Percentiles rank a stretch among this genome's conserved stretches.
phyloP scores from a whole-genome alignment of 1,140 invertebrate genomes.

The Drosophila melanogaster region DNA sequence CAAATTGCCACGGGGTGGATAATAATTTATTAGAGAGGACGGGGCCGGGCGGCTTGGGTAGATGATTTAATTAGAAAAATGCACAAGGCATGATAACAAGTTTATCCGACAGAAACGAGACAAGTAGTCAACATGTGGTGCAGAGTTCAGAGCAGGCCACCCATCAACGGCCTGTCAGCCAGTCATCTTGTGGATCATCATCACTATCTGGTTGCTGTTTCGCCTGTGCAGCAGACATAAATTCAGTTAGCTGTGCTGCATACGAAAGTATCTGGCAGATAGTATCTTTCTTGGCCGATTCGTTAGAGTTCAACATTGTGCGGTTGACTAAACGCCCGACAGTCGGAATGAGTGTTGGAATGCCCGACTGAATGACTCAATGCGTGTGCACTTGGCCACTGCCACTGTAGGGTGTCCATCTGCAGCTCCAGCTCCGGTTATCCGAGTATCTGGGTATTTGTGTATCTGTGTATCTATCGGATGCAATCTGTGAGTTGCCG shows the following conservation, averaged over 20 bases:
- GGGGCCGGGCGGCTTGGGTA: slow-evolving; percentile 12
- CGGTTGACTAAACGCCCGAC: slow-evolving; percentile 67
- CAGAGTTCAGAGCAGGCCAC: slow-evolving; percentile 66
- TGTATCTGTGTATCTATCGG: slow-evolving; percentile 21
- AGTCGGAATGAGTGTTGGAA: slow-evolving; percentile 30
- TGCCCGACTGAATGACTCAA: slow-evolving; percentile 8
- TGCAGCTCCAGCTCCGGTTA: not conserved
- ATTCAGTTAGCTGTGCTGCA: slow-evolving; percentile 77
- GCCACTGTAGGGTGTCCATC: slow-evolving; percentile 31
- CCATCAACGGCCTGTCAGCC: slow-evolving; percentile 57
- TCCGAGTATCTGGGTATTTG: not conserved
- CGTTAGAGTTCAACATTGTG: slow-evolving; percentile 69
- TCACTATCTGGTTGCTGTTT: slow-evolving; percentile 28
- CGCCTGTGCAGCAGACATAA: slow-evolving; percentile 65
- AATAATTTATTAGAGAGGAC: slow-evolving; percentile 44
- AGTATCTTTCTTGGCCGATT: slow-evolving; percentile 53
- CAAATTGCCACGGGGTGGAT: slow-evolving; percentile 30
- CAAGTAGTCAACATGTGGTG: slow-evolving; percentile 42
- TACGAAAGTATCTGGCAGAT: slow-evolving; percentile 77
- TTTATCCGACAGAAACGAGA: slow-evolving; percentile 51
- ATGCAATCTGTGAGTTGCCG: slow-evolving; percentile 45
- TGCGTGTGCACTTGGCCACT: slow-evolving; percentile 65
- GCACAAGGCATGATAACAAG: slow-evolving; percentile 23
- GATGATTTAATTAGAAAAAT: slow-evolving; percentile 69
- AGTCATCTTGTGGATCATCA: slow-evolving; percentile 34